Evolutionary conservation across 2,797 vertebrate genomes (phyloP).

Genomic region (Enteromius radiatus): DNA sequence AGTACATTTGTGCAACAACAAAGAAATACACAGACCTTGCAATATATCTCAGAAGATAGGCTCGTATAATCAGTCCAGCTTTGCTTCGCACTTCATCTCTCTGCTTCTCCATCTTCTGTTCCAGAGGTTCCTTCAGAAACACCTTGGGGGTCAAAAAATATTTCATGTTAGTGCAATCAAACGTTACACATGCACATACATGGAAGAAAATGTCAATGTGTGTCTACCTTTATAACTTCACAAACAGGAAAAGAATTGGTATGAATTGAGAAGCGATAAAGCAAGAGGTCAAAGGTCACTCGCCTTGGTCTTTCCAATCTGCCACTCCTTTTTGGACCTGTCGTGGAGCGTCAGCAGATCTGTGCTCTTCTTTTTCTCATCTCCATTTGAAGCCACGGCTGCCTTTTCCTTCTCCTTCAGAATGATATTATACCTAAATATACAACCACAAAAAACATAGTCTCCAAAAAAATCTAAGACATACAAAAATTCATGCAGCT

Average conservation of each 20-base stretch:
- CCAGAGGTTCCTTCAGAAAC: slow-evolving; percentile 82
- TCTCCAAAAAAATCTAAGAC: not conserved
- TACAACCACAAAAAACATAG: slow-evolving; percentile 1
- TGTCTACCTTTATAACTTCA: not conserved
- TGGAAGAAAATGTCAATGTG: not conserved
- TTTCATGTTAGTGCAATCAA: slow-evolving; percentile 17
- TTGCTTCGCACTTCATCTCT: slow-evolving; percentile 78
- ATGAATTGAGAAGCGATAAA: not conserved
- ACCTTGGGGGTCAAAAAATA: slow-evolving; percentile 68
- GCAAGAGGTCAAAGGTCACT: slow-evolving; percentile 2
- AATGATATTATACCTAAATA: slow-evolving; percentile 87
- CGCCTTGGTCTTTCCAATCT: slow-evolving; percentile 92
- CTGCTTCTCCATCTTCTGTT: slow-evolving; percentile 81
- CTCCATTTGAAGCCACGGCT: slow-evolving; percentile 62
- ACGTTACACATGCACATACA: not conserved
- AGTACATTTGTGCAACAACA: not conserved
- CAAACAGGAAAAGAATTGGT: not conserved
- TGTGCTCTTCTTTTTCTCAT: slow-evolving; percentile 80
- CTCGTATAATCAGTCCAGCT: slow-evolving; percentile 87
- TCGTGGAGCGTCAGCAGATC: slow-evolving; percentile 82
- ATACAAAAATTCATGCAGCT: not conserved
- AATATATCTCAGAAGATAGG: slow-evolving; percentile 87
- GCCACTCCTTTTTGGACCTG: slow-evolving; percentile 85
- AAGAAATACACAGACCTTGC: slow-evolving; percentile 77
- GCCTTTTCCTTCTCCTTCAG: slow-evolving; percentile 66